phyloP scores from a whole-genome alignment of 37 sponge, comb jelly and placozoan species.

The Halichondria panicea region DNA sequence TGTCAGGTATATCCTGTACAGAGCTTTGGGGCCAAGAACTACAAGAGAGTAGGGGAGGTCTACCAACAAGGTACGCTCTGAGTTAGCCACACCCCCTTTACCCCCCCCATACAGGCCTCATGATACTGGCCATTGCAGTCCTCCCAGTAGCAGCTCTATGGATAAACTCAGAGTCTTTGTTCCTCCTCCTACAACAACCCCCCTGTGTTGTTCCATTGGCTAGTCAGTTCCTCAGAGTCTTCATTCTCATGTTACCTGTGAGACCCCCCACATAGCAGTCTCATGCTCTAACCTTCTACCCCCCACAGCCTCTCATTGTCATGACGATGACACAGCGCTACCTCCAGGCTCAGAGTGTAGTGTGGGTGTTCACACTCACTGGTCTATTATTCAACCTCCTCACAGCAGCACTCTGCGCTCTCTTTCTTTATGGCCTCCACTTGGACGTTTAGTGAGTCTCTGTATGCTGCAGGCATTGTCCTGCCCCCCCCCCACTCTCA shows the following conservation, averaged over 20 bases:
- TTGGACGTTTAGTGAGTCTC: constrained; percentile 45
- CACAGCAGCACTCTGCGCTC: not conserved
- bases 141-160: constrained; percentile 36
- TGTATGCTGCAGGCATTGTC: too few species aligned
- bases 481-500: too few species aligned
- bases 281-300: not conserved
- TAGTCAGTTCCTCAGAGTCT: not conserved
- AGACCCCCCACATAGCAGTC: too few species aligned
- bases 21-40: constrained; percentile 69
- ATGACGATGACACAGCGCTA: constrained; percentile 46
- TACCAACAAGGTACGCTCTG: constrained; percentile 53
- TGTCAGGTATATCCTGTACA: constrained; percentile 3
- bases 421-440: constrained; percentile 22
- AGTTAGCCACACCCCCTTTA: not conserved
- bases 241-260: not conserved
- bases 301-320: constrained; percentile 18
- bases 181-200: constrained; percentile 43
- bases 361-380: constrained; percentile 42
- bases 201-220: constrained; percentile 51
- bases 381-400: constrained; percentile 20
- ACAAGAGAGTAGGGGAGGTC: constrained; percentile 58
- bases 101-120: constrained; percentile 13
- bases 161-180: constrained; percentile 64
- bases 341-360: constrained; percentile 69
- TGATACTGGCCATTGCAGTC: constrained; percentile 25